These are phyloP conservation scores for Tragelaphus imberbis DNA, from an alignment of 2,113 vertebrate species.

Conservation along the genomic window DNA sequence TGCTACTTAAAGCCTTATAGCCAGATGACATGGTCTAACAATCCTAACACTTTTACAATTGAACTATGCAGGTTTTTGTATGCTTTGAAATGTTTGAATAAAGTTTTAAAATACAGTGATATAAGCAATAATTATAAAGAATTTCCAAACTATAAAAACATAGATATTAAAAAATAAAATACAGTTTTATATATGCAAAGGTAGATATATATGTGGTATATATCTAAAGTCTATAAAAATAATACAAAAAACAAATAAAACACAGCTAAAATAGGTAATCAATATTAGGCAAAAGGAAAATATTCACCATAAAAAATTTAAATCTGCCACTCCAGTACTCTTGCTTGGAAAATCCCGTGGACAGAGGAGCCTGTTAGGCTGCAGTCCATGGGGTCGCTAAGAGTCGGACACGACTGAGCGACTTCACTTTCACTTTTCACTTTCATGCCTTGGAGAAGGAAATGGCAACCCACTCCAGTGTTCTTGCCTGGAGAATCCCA, in stretches of 20 bases:
- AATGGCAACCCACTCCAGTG: no score
- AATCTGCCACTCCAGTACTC: no score
- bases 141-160: background rate
- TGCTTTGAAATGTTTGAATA: slow-evolving; percentile 9
- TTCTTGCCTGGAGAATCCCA: no score
- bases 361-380: no score
- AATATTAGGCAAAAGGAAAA: background rate
- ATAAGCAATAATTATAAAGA: background rate
- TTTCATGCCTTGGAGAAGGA: no score
- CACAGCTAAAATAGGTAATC: background rate
- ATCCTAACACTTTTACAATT: slow-evolving; percentile 18
- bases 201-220: background rate
- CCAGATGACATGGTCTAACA: slow-evolving; percentile 11
- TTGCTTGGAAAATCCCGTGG: no score
- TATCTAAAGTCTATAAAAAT: background rate
- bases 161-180: background rate
- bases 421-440: no score
- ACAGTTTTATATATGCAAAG: background rate
- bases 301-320: background rate
- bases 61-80: background rate
- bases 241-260: background rate
- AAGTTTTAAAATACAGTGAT: background rate
- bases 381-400: no score
- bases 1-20: slow-evolving; percentile 39
- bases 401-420: no score